Evolutionary conservation across 2,888 invertebrate species (phyloP).

Genomic region (Ischnura elegans): DNA sequence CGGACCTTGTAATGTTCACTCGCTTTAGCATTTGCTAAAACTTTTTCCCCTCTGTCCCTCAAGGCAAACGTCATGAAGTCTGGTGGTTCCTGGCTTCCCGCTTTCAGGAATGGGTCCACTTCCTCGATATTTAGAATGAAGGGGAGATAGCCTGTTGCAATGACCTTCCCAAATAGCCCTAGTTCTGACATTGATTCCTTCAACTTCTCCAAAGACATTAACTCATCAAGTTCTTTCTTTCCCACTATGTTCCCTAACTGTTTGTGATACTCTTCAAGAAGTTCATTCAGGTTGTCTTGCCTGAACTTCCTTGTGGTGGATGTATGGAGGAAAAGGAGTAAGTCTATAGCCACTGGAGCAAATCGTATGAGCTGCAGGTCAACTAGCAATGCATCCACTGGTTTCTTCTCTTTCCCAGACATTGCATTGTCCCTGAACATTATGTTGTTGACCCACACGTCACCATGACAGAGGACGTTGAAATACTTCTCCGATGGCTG

Average conservation of each 20-base stretch:
- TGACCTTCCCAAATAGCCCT: not conserved
- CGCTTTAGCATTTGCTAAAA: not conserved
- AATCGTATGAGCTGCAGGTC: conserved; percentile 73
- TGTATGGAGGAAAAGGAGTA: conserved; percentile 73
- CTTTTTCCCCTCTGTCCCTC: not conserved
- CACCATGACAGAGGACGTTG: conserved; percentile 70
- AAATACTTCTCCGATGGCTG: conserved; percentile 69
- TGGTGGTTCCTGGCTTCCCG: not conserved
- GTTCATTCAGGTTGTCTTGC: conserved; percentile 71
- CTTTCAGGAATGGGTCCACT: too few species aligned
- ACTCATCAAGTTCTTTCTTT: not conserved
- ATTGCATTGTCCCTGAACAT: conserved; percentile 69
- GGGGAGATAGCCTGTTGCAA: not conserved
- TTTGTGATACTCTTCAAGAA: conserved; percentile 73
- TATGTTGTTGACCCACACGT: conserved; percentile 71
- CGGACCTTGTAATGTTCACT: not conserved
- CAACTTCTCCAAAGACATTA: not conserved
- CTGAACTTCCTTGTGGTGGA: conserved; percentile 72
- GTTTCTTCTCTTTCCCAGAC: not conserved
- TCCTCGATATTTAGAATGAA: not conserved
- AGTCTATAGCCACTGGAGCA: conserved; percentile 72
- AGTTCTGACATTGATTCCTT: not conserved
- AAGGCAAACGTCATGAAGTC: not conserved
- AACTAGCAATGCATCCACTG: conserved; percentile 68
- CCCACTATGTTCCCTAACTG: conserved; percentile 71